Evolutionary conservation across 2,888 invertebrate genomes (phyloP).

Genomic region (Pediacus dermestoides): DNA sequence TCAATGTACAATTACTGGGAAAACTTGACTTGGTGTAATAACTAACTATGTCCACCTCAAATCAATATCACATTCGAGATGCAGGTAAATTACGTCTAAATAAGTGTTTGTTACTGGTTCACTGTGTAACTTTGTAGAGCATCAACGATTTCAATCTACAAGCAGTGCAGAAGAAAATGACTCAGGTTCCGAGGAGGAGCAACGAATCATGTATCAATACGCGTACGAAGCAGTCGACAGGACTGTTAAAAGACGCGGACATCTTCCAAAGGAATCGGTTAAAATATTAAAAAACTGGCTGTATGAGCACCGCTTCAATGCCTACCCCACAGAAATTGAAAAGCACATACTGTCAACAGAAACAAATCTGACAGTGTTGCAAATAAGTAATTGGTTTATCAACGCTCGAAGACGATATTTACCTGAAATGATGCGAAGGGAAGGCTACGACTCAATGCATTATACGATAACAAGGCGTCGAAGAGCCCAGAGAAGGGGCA

Average conservation of each 20-base stretch:
- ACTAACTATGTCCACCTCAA: conserved; percentile 31
- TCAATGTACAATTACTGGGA: too few relatives aligned
- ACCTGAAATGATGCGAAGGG: conserved; percentile 49
- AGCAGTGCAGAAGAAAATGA: conserved; percentile 42
- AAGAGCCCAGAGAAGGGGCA: conserved; percentile 30
- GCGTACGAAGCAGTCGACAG: conserved; percentile 29
- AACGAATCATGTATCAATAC: conserved; percentile 35
- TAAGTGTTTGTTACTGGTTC: too few relatives aligned
- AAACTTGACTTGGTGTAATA: too few relatives aligned
- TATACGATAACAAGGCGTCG: conserved; percentile 47
- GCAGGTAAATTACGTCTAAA: conserved; percentile 21
- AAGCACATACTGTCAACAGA: conserved; percentile 47
- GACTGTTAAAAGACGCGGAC: conserved; percentile 43
- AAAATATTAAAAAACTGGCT: conserved; percentile 48
- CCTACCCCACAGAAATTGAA: conserved; percentile 49
- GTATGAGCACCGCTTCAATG: conserved; percentile 49
- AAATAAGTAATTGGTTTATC: conserved; percentile 50
- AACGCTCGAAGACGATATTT: conserved; percentile 46
- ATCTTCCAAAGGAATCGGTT: conserved; percentile 47
- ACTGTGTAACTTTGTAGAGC: conserved; percentile 23
- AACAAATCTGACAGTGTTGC: conserved; percentile 47
- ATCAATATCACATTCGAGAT: conserved; percentile 29
- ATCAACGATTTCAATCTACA: conserved; percentile 34
- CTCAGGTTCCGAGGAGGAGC: conserved; percentile 37
- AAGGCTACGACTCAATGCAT: conserved; percentile 48